Percentiles rank a stretch among this genome's conserved stretches.
phyloP scores from a whole-genome alignment of 2,797 vertebrate genomes.

The Capromys pilorides region DNA sequence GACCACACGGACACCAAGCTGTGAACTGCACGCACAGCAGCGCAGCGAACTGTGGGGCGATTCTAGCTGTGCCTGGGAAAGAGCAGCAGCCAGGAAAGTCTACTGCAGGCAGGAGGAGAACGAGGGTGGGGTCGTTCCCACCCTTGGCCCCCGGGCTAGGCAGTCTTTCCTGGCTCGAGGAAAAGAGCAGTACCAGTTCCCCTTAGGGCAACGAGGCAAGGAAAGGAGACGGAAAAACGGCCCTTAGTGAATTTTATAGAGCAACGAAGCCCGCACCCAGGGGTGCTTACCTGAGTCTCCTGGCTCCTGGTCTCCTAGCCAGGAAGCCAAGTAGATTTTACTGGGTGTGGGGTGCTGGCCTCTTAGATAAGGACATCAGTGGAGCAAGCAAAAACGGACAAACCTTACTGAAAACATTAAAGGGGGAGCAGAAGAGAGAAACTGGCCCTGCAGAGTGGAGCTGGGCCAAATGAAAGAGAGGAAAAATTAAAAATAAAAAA shows the following conservation, averaged over 20 bases:
- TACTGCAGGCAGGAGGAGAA: background rate
- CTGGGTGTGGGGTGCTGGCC: background rate
- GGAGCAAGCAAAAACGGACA: background rate
- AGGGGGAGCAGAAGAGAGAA: background rate
- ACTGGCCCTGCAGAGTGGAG: background rate
- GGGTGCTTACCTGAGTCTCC: background rate
- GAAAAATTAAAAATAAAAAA: background rate
- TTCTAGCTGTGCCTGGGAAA: background rate
- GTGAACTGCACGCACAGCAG: background rate
- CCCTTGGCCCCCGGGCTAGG: background rate
- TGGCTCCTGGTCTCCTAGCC: background rate
- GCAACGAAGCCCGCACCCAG: background rate
- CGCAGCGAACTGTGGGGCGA: background rate
- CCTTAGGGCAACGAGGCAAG: background rate
- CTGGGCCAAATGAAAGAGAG: background rate
- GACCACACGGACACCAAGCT: background rate
- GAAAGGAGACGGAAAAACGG: background rate
- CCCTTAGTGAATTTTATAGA: background rate
- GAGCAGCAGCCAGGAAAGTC: background rate
- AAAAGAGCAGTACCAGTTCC: background rate
- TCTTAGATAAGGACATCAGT: background rate
- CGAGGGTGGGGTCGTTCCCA: background rate
- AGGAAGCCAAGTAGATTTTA: background rate
- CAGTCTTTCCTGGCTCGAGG: background rate
- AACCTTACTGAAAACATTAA: background rate